phyloP scores from a whole-genome alignment of 2,888 invertebrate genomes.

The Cheilosia grossa region DNA sequence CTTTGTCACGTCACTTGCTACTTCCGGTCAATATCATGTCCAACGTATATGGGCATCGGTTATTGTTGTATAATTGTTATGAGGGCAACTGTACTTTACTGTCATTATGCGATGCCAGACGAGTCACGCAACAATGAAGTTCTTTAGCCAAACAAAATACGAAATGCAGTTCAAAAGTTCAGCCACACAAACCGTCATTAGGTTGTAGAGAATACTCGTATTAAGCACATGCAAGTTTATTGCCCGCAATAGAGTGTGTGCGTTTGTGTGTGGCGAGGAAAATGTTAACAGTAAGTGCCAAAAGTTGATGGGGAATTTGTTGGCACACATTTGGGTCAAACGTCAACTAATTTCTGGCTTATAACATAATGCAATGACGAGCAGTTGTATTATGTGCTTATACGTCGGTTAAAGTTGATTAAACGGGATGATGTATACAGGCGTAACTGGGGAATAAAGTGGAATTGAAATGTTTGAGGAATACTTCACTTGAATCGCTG shows the following conservation, averaged over 20 bases:
- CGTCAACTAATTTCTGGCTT: conserved; percentile 13
- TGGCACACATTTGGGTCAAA: conserved; percentile 10
- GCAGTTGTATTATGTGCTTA: background rate
- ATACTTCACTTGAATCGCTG: no score
- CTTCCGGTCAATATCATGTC: conserved; percentile 39
- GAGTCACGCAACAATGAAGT: conserved; percentile 23
- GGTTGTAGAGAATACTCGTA: background rate
- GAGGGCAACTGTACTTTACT: conserved; percentile 25
- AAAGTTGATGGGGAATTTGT: background rate
- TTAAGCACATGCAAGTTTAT: conserved; percentile 8
- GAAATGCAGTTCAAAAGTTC: conserved; percentile 9
- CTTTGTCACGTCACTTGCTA: conserved; percentile 25
- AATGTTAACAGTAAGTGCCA: background rate
- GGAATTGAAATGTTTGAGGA: no score
- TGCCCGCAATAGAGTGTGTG: background rate
- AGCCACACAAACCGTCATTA: background rate
- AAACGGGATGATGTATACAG: no score
- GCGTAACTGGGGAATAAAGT: no score
- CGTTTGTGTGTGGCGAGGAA: background rate
- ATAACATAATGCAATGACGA: conserved; percentile 2
- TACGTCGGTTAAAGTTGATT: background rate
- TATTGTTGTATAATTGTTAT: conserved; percentile 11
- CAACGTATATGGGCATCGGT: background rate
- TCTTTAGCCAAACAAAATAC: background rate
- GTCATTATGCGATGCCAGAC: background rate